Evolutionary conservation across 2,888 invertebrate species (phyloP).

Genomic region (Epinotia demarniana): DNA sequence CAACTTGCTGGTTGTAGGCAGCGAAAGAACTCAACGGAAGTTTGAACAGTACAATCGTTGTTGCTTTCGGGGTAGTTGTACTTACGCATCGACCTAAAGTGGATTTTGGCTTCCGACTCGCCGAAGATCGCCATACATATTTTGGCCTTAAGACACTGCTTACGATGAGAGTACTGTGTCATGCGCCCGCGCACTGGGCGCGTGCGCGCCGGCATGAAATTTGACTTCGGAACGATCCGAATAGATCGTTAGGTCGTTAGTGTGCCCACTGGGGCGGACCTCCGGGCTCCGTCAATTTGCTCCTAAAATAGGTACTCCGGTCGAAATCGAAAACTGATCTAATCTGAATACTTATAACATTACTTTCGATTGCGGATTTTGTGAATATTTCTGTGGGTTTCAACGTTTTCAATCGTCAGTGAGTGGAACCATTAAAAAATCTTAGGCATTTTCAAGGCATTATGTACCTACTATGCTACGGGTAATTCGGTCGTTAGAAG

Average conservation of each 20-base stretch:
- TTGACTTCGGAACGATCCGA: slow-evolving; percentile 37
- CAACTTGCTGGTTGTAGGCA: too few species aligned
- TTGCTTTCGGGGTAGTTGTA: too few species aligned
- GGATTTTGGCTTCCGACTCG: too few species aligned
- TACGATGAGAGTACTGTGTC: background rate
- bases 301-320: slow-evolving; percentile 3
- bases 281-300: slow-evolving; percentile 8
- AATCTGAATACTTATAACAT: background rate
- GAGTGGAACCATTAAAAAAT: background rate
- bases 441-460: too few species aligned
- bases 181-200: slow-evolving; percentile 30
- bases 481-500: too few species aligned
- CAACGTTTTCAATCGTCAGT: background rate
- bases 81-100: too few species aligned
- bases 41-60: too few species aligned
- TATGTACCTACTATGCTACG: too few species aligned
- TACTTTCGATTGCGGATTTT: slow-evolving; percentile 13
- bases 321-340: slow-evolving; percentile 7
- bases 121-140: too few species aligned
- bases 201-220: slow-evolving; percentile 43
- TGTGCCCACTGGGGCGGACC: slow-evolving; percentile 36
- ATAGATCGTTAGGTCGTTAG: slow-evolving; percentile 34
- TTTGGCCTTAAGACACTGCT: background rate
- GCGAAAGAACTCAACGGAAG: too few species aligned
- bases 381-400: background rate